Percentiles rank a stretch among this genome's conserved stretches.
phyloP scores from a whole-genome alignment of 2,113 vertebrate species.

The Eclectus roratus region DNA sequence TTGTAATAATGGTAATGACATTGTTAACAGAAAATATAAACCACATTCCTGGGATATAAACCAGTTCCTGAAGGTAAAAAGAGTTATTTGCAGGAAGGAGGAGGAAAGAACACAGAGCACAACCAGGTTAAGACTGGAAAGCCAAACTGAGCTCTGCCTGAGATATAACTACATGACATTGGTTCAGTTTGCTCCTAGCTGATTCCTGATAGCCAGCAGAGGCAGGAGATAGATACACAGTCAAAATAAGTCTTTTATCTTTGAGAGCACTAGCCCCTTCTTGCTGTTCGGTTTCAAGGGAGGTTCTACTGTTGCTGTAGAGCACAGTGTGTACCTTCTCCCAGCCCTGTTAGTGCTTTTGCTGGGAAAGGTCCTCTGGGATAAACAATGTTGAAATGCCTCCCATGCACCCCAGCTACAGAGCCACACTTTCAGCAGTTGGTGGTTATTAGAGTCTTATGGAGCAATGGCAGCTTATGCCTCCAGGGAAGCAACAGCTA shows the following conservation, averaged over 20 bases:
- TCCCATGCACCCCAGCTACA: not conserved
- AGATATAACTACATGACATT: not conserved
- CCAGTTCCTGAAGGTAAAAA: not conserved
- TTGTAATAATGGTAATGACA: not conserved
- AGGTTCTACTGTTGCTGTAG: not conserved
- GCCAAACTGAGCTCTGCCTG: not conserved
- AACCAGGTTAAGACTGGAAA: not conserved
- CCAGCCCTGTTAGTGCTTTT: not conserved
- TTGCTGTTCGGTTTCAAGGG: rapidly evolving
- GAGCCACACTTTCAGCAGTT: not conserved
- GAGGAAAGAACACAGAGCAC: not conserved
- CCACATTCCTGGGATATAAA: not conserved
- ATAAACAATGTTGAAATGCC: not conserved
- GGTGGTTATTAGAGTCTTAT: not conserved
- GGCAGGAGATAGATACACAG: not conserved
- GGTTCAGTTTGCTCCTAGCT: not conserved
- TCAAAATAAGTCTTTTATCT: not conserved
- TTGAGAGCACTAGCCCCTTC: not conserved
- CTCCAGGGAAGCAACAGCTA: not conserved
- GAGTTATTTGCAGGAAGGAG: not conserved
- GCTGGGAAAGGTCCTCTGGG: not conserved
- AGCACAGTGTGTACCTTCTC: not conserved
- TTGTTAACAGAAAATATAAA: not conserved
- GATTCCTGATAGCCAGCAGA: not conserved
- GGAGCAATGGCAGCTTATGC: not conserved